Base-by-base conservation (phyloP, 2,888 invertebrate genomes). In the Erebia ligea region DNA sequence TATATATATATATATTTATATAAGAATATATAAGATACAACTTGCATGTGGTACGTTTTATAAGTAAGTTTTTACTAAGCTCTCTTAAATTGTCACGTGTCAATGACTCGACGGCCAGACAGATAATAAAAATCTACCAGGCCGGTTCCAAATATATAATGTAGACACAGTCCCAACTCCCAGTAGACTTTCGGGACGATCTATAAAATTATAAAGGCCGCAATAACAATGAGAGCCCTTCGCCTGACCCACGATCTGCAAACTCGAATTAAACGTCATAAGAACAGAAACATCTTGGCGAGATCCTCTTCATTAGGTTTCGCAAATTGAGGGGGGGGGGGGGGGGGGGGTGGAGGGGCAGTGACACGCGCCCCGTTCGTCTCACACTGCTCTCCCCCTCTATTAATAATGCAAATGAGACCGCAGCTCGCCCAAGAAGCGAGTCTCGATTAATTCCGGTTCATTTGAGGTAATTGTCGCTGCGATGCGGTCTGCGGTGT, bases 371-470 rank as follows among this genome's bases (percentile, higher is more conserved):
- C 76, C 71, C 65, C 78, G 79, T 80, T 78, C 75, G 76, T 77
- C 76, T 75, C 76, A 76, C 75, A 84, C 84, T 91, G 83, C 84
- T 81, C 84, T 85, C 88, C 86, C 87, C 86, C 87, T 90, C 92
- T 92, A 93, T 93, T 93, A 93, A 93, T 93, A 93, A 93, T 93
- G 92, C 90, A 92, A 92, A 92, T 92, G 92, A 92, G 92, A 90
- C 92, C 92, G 91, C 92, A 90, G 90, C 91, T 85, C 87, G 91
- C 90, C 91, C 92, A 92, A 92, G 92, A 87, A 90, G 90, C 89
- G 90, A 87, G 88, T 88, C 91, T 84, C 92, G 91, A 93, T 93
- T 93, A 92, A 93, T 92, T 92, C 91, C 86, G 92, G 90, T 93
- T 92, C 92, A 92, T 92, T 93, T 93, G 92, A 91, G 93, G 92